phyloP scores from a whole-genome alignment of 1,140 invertebrate species.

The Aphelenchoides besseyi region DNA sequence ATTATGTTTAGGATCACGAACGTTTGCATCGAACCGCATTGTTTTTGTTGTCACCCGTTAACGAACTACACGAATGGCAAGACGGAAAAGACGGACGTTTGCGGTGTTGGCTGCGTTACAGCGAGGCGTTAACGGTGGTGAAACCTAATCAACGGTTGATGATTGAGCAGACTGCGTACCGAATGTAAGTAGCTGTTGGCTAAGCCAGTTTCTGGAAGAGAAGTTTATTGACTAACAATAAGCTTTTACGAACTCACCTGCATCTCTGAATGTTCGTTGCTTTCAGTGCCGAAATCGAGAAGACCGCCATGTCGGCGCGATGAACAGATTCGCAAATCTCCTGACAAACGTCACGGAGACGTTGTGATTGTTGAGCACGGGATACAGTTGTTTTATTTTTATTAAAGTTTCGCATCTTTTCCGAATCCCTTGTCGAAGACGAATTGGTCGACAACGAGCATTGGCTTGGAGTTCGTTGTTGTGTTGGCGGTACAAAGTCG shows the following conservation, averaged over 20 bases:
- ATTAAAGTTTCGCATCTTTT: background rate
- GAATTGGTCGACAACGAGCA: background rate
- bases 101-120: conserved; percentile 15
- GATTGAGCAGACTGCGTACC: conserved; percentile 18
- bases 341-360: background rate
- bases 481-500: background rate
- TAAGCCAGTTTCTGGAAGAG: background rate
- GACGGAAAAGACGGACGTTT: conserved; percentile 65
- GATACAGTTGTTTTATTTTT: background rate
- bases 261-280: conserved; percentile 13
- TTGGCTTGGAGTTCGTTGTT: background rate
- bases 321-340: background rate
- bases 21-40: conserved; percentile 87
- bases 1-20: conserved; percentile 74
- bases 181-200: conserved; percentile 23
- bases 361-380: background rate
- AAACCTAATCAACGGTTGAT: conserved; percentile 25
- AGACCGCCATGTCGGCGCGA: conserved; percentile 18
- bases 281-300: conserved; percentile 25
- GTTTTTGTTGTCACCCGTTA: conserved; percentile 83
- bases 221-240: background rate
- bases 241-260: conserved; percentile 3
- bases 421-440: background rate
- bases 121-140: conserved; percentile 13
- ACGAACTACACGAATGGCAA: conserved; percentile 88